Base-by-base conservation (phyloP, 2,113 vertebrate species). In the Collichthys lucidus region DNA sequence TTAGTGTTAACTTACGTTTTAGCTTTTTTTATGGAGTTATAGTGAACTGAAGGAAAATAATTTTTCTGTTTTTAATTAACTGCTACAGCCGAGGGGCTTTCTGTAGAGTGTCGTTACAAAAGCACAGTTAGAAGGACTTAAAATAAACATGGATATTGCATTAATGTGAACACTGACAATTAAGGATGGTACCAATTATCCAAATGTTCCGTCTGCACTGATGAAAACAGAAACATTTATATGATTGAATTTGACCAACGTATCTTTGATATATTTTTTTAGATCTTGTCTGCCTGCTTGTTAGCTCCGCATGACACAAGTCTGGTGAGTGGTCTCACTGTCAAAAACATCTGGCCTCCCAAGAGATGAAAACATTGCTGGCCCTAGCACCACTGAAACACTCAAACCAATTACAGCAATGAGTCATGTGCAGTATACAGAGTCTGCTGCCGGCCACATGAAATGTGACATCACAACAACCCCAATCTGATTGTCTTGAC, bases 371-470 rank as follows among this genome's bases (percentile, higher is more conserved):
- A 79, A 63, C 63, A 46, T 35, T 49, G 64, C 83, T 42, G 8
- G 20, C 61, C 35, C 65, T 50, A n/a, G 78, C 59, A 19, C 55
- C 47, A 11, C 60, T 50, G 64, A 69, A 61, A 73, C 57, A 63
- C 84, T 84, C 74, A 26, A 76, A 84, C 81, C 81, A 84, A 83
- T 88, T 86, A 82, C 35, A 80, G 81, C 53, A 42, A 46, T 74
- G 67, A 90, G 53, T 88, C 71, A 70, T 53, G 55, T 53, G 42
- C 67, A 71, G 69, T 17, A 6, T 4, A 59, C 76, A 40, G 62
- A 56, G 57, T 26, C 61, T 6, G 81, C 81, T 74, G 72, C 84
- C 3, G 73, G 79, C 72, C 56, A 17, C 77, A 40, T 56, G 79
- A 71, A 77, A 64, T 68, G 68, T 65, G 79, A 77, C 80, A 68